A percentile compares a stretch with the other conserved stretches of the same genome.
Evolutionary conservation across 2,888 invertebrate genomes (phyloP).

Genomic region (Euproctis similis): DNA sequence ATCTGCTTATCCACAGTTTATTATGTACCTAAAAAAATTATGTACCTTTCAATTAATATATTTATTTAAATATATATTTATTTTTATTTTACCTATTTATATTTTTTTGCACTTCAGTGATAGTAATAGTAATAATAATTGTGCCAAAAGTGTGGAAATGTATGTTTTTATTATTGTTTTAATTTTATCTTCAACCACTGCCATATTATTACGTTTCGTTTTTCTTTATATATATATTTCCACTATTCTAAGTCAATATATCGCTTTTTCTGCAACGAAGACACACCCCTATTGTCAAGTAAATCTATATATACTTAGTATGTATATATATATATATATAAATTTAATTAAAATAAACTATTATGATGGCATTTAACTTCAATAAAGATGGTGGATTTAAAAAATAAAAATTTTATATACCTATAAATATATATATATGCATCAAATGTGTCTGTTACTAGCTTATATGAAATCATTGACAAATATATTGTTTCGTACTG

Average conservation of each 20-base stretch:
- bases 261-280: slow-evolving; percentile 26
- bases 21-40: too few relatives aligned
- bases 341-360: slow-evolving; percentile 14
- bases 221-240: slow-evolving; percentile 11
- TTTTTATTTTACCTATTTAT: too few relatives aligned
- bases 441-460: slow-evolving; percentile 31
- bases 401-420: too few relatives aligned
- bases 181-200: slow-evolving; percentile 27
- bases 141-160: slow-evolving; percentile 33
- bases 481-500: slow-evolving; percentile 29
- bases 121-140: slow-evolving; percentile 26
- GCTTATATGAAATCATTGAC: slow-evolving; percentile 22
- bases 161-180: slow-evolving; percentile 14
- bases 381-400: slow-evolving; percentile 18
- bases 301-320: slow-evolving; percentile 3
- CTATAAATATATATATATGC: slow-evolving; percentile 21
- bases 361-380: slow-evolving; percentile 31
- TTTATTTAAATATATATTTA: too few relatives aligned
- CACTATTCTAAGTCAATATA: slow-evolving; percentile 13
- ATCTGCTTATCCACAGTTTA: too few relatives aligned
- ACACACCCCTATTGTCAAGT: too few relatives aligned
- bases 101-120: slow-evolving; percentile 4
- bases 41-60: too few relatives aligned
- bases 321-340: slow-evolving; percentile 9
- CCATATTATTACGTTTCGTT: slow-evolving; percentile 19